A percentile compares a stretch with the other conserved stretches of the same genome.
Conservation (phyloP, 2,888 invertebrate species). For the Caenorhabditis afra region DNA sequence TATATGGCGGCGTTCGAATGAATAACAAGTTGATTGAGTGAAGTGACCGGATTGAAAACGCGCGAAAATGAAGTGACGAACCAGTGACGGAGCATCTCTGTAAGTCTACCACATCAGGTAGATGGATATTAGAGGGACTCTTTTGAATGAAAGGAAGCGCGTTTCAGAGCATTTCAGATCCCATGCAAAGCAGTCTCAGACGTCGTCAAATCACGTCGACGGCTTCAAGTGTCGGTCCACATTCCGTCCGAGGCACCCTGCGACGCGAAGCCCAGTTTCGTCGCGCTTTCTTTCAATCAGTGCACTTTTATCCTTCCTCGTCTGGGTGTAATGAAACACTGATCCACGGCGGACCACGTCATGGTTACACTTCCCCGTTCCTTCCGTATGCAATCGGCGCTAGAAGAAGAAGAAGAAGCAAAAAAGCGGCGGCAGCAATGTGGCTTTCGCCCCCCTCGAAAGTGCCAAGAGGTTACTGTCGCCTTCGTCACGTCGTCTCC, state of each 20-base stretch:
- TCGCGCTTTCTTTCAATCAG: neutral
- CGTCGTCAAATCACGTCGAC: no score
- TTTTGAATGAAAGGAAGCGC: no score
- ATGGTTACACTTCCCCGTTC: constrained; percentile 54
- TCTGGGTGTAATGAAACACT: constrained; percentile 10
- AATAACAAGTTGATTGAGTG: constrained; percentile 22
- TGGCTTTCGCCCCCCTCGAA: constrained; percentile 39
- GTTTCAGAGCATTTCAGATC: no score
- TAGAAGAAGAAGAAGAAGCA: constrained; percentile 3
- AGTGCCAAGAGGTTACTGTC: constrained; percentile 60
- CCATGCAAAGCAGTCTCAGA: no score
- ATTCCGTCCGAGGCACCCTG: no score
- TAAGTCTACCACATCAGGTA: no score
- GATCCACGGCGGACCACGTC: constrained; percentile 13
- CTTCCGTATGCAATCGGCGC: constrained; percentile 1
- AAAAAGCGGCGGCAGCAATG: neutral
- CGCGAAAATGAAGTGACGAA: no score
- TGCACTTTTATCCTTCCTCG: constrained; percentile 3
- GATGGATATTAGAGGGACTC: no score
- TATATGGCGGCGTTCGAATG: constrained; percentile 12
- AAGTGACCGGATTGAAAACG: no score
- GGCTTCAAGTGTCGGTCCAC: no score
- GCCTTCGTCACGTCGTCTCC: constrained; percentile 12
- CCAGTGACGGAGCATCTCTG: no score
- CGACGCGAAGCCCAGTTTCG: no score